phyloP scores from a whole-genome alignment of 37 sponge, comb jelly and placozoan species.

The Aphrocallistes beatrix region DNA sequence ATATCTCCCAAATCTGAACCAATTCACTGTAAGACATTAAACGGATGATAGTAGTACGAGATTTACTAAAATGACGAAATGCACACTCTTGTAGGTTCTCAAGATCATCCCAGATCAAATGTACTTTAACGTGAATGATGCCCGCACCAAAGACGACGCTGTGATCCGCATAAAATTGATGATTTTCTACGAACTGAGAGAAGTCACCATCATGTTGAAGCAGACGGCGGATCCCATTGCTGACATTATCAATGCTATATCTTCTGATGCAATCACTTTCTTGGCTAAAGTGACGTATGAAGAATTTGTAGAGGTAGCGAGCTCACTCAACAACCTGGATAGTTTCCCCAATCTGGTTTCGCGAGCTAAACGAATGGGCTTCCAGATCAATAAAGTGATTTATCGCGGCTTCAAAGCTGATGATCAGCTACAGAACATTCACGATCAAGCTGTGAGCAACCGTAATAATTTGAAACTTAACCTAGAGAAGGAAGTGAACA shows the following conservation, averaged over 20 bases:
- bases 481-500: conserved; percentile 39
- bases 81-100: conserved; percentile 17
- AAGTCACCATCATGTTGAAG: conserved; percentile 53
- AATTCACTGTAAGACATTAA: conserved; percentile 44
- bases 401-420: conserved; percentile 70
- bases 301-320: conserved; percentile 71
- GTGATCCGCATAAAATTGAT: conserved; percentile 71
- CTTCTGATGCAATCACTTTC: conserved; percentile 77
- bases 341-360: conserved; percentile 47
- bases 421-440: conserved; percentile 53
- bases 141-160: conserved; percentile 80
- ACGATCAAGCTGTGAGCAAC: conserved; percentile 40
- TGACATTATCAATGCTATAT: conserved; percentile 70
- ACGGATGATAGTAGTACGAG: neutral
- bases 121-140: conserved; percentile 69
- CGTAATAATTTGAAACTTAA: conserved; percentile 49
- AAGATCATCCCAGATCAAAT: conserved; percentile 86
- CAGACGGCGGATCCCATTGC: conserved; percentile 75
- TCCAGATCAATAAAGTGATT: conserved; percentile 60
- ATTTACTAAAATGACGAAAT: neutral
- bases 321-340: conserved; percentile 48
- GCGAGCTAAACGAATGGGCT: conserved; percentile 54
- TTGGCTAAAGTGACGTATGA: conserved; percentile 71
- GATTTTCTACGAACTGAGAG: conserved; percentile 74
- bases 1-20: conserved; percentile 50